These are phyloP conservation scores for Parasteatoda tepidariorum DNA, from an alignment of 1,140 invertebrate species.

Conservation along the genomic window DNA sequence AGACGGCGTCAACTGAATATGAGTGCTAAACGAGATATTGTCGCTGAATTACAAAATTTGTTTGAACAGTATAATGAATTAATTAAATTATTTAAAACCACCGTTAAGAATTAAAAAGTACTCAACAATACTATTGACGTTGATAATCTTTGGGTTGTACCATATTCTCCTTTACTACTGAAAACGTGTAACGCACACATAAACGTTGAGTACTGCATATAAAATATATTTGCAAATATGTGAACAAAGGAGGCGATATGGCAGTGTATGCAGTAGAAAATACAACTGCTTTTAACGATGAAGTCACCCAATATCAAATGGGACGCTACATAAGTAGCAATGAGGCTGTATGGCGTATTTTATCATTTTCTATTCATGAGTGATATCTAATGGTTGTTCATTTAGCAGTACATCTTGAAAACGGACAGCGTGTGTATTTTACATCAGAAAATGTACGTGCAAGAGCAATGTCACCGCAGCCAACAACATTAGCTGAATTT, in stretches of 20 bases:
- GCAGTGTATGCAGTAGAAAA: no score
- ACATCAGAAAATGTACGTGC: conserved; percentile 7
- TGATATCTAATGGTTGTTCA: conserved; percentile 67
- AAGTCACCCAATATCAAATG: conserved; percentile 60
- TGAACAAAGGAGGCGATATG: no score
- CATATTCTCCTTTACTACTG: conserved; percentile 71
- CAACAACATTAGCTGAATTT: no score
- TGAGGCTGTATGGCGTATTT: conserved; percentile 63
- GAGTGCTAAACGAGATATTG: not conserved
- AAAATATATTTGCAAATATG: conserved; percentile 66
- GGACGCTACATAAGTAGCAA: conserved; percentile 62
- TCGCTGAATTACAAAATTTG: not conserved
- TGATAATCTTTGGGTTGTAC: conserved; percentile 72
- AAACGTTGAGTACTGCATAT: conserved; percentile 72
- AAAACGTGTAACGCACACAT: conserved; percentile 71
- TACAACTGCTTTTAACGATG: no score
- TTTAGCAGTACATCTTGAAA: conserved; percentile 70
- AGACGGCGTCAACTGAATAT: not conserved
- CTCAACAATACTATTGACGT: conserved; percentile 62
- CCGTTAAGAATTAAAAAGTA: conserved; percentile 16
- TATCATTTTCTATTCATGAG: conserved; percentile 67
- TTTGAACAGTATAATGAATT: not conserved
- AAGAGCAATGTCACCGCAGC: no score
- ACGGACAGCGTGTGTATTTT: conserved; percentile 67
- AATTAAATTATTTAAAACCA: conserved; percentile 4